phyloP scores from a whole-genome alignment of 2,888 invertebrate species.

The Altica lythri region DNA sequence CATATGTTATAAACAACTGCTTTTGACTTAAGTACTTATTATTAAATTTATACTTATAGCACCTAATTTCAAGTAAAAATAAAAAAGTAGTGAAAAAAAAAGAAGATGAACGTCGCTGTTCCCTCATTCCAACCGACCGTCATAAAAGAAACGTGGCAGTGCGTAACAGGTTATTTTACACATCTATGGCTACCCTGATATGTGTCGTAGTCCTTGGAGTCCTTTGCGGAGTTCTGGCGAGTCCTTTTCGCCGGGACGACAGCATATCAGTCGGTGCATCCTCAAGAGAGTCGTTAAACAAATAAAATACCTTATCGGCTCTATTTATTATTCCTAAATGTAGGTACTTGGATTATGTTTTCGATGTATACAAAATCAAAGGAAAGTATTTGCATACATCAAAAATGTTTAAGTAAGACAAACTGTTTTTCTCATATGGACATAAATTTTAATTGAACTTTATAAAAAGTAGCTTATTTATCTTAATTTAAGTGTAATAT shows the following conservation, averaged over 20 bases:
- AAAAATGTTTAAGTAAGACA: too few relatives aligned
- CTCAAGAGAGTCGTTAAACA: slow-evolving; percentile 49
- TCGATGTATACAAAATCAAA: too few relatives aligned
- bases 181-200: slow-evolving; percentile 57
- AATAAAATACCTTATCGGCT: slow-evolving; percentile 49
- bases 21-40: too few relatives aligned
- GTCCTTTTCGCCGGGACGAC: slow-evolving; percentile 42
- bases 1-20: too few relatives aligned
- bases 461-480: too few relatives aligned
- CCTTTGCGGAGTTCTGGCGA: slow-evolving; percentile 38
- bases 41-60: too few relatives aligned
- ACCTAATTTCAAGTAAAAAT: too few relatives aligned
- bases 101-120: slow-evolving; percentile 6
- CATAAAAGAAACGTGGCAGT: slow-evolving; percentile 49
- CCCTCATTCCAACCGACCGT: slow-evolving; percentile 29
- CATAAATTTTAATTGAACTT: too few relatives aligned
- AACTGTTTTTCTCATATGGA: too few relatives aligned
- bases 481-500: too few relatives aligned
- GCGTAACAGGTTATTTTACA: slow-evolving; percentile 59
- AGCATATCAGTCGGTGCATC: slow-evolving; percentile 38
- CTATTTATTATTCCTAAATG: slow-evolving; percentile 35
- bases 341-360: slow-evolving; percentile 47
- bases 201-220: slow-evolving; percentile 51
- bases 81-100: too few relatives aligned
- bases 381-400: too few relatives aligned